These are phyloP conservation scores for Argyra leucocephala DNA, from an alignment of 2,888 invertebrate genomes.

Conservation along the genomic window DNA sequence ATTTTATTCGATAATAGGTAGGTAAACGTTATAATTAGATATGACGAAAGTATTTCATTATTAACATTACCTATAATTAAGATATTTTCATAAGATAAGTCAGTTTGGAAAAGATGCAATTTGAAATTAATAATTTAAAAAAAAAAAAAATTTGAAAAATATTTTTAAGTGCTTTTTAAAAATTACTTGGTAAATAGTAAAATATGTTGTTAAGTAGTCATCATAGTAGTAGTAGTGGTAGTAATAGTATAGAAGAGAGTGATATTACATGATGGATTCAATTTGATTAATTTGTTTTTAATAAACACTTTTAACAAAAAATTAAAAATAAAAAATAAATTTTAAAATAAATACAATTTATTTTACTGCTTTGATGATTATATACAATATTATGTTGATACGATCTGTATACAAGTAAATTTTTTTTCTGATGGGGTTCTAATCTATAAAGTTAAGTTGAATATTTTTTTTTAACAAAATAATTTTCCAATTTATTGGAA, in stretches of 20 bases:
- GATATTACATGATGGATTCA: background rate
- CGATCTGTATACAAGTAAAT: too few species aligned
- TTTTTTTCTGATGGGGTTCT: too few species aligned
- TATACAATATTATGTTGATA: too few species aligned
- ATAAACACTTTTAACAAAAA: conserved; percentile 4
- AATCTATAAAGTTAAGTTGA: too few species aligned
- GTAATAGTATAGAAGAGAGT: background rate
- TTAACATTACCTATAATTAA: background rate
- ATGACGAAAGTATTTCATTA: conserved; percentile 4
- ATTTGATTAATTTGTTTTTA: conserved; percentile 11
- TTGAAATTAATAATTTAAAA: too few species aligned
- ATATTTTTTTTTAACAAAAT: too few species aligned
- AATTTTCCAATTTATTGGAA: too few species aligned
- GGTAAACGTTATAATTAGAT: background rate
- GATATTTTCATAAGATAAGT: conserved; percentile 6
- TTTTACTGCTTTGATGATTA: too few species aligned
- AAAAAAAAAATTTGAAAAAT: too few species aligned
- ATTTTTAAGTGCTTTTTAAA: too few species aligned
- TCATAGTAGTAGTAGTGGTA: background rate
- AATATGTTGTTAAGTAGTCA: too few species aligned
- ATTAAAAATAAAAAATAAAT: background rate
- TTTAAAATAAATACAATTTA: background rate
- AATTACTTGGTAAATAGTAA: too few species aligned
- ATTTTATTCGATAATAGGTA: background rate
- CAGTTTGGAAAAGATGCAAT: background rate